Evolutionary conservation across 2,888 invertebrate genomes (phyloP), one percentile per base, ranked within the genome.

Genomic region (Acrocyrtus sp.): DNA sequence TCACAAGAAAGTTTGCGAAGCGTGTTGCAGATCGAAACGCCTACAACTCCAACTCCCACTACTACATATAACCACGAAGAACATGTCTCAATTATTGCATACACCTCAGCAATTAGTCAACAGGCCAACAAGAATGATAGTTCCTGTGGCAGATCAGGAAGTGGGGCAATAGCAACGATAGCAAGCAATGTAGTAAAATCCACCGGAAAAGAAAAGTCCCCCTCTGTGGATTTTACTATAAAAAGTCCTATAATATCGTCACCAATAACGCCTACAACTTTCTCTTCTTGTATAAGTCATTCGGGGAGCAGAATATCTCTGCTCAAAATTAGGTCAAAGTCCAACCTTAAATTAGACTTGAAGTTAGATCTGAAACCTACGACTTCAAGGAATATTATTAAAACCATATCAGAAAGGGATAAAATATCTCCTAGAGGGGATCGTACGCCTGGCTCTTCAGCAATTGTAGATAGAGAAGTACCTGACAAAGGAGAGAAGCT

Each of bases 41-140:
- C 43, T 8, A 39, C 21, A 43, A 24, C 15, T 27, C 41, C 15
- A 15, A 53, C 43, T n/a, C 43, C 50, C 15, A 58, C 72, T 2
- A 72, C 72, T 1, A 45, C 66, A 10, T 72, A 72, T 29, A 72
- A 72, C 48, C 72, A 72, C 17, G 72, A 66, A 17, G 72, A 72
- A 22, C 72, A 72, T 48, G 72, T 72, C 4, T 72, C 72, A 3
- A 72, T 72, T 19, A 72, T 72, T 66, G 54, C 65, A 0, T 66
- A 72, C 50, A 72, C 72, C 5, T 65, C 65, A 19, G 72, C 72
- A 1, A 72, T 72, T 24, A 72, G 72, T 47, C 65, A 60, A 4
- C 66, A 72, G 50, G 27, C 61, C 6, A 54, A 41, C 21, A 62
- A 26, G 3, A 50, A 48, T 22, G 48, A 57, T 34, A 34, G 12